Conservation (phyloP, 2,113 vertebrate genomes). For the Alosa alosa region DNA sequence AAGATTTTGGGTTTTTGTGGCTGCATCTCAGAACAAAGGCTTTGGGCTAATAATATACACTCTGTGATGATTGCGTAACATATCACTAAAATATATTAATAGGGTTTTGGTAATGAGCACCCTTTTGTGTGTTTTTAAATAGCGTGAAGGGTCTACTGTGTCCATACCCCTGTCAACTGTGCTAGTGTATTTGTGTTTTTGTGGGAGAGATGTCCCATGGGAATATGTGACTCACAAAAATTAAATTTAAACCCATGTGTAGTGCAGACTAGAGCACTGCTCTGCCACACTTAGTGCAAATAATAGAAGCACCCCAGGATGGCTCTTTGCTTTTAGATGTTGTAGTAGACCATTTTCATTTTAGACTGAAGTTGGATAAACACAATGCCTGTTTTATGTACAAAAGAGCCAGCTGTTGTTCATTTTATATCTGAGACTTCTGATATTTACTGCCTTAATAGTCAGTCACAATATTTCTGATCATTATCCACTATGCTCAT, state of each 20-base stretch:
- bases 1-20: not conserved
- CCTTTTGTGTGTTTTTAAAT: constrained; percentile 3
- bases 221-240: constrained; percentile 22
- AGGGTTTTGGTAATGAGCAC: not conserved
- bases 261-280: not conserved
- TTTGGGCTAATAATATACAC: not conserved
- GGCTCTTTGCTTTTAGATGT: not conserved
- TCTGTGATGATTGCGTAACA: not conserved
- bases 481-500: not conserved
- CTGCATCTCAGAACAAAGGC: not conserved
- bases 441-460: not conserved
- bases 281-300: not conserved
- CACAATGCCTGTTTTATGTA: not conserved
- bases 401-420: not conserved
- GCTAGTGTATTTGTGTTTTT: not conserved
- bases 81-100: constrained; percentile 10
- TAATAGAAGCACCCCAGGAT: not conserved
- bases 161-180: not conserved
- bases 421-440: not conserved
- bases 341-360: not conserved
- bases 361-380: not conserved
- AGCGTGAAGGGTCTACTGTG: not conserved
- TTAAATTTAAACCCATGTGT: not conserved
- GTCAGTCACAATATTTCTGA: not conserved
- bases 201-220: constrained; percentile 18